Conservation (phyloP, 2,888 invertebrate species). For the Platypus cylindrus region DNA sequence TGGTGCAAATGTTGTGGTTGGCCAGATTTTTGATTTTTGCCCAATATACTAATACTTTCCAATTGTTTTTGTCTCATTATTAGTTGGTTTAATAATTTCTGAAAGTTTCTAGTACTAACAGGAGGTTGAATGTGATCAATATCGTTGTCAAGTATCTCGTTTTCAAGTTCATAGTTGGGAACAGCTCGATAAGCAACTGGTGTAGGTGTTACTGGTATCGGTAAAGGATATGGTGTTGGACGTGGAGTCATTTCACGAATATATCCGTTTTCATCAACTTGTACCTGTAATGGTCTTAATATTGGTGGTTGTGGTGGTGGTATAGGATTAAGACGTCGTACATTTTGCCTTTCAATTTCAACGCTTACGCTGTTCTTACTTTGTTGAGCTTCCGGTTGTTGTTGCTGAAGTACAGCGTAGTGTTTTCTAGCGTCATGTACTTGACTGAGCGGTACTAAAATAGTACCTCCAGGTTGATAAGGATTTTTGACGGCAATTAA, state of each 20-base stretch:
- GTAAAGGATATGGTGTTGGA: slow-evolving; percentile 23
- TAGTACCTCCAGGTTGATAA: slow-evolving; percentile 28
- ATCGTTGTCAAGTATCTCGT: slow-evolving; percentile 30
- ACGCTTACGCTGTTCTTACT: slow-evolving; percentile 13
- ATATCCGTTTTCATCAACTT: slow-evolving; percentile 31
- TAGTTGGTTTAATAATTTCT: slow-evolving; percentile 51
- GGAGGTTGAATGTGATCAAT: slow-evolving; percentile 52
- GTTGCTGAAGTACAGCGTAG: slow-evolving; percentile 16
- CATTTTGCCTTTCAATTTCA: slow-evolving; percentile 29
- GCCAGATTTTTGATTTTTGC: slow-evolving; percentile 18
- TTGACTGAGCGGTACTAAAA: slow-evolving; percentile 31
- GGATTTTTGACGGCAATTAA: slow-evolving; percentile 37
- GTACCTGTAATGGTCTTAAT: slow-evolving; percentile 30
- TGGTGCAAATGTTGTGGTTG: slow-evolving; percentile 14
- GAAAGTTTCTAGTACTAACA: slow-evolving; percentile 57
- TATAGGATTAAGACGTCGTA: slow-evolving; percentile 20
- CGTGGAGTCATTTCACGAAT: slow-evolving; percentile 26
- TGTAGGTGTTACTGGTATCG: slow-evolving; percentile 21
- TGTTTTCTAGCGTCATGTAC: slow-evolving; percentile 19
- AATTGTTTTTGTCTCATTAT: slow-evolving; percentile 49
- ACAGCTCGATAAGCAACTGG: slow-evolving; percentile 19
- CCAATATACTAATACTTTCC: slow-evolving; percentile 41
- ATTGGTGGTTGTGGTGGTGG: no score
- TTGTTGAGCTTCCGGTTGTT: slow-evolving; percentile 16
- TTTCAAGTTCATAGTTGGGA: slow-evolving; percentile 16